Evolutionary conservation across 2,888 invertebrate species (phyloP), one percentile per base, ranked within the genome.

Genomic region (Exephanes ischioxanthus): DNA sequence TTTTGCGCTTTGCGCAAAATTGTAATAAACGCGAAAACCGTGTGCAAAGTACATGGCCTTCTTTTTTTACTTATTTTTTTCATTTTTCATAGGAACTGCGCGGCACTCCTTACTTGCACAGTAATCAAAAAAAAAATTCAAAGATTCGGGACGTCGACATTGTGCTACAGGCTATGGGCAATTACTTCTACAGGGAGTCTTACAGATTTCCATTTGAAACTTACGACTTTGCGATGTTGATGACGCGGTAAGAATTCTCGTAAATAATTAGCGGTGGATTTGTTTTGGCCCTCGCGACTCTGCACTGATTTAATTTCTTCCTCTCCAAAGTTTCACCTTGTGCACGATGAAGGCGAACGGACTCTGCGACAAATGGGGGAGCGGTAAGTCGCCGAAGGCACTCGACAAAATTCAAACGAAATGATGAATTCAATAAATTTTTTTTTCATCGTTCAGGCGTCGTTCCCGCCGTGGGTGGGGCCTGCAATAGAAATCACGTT

Each of bases 211-310:
- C 89, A 22, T 89, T 75, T 75, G 86, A 48, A 51, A 86, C 37
- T 53, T 93, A 91, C 66, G 93, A 93, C 37, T 87, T 92, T 11
- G 90, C 88, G 1, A 72, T 91, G 4, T 86, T 89, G 19, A 89
- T 91, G 88, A 93, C 93, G 3, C 82, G 87, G 93, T 93, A 86
- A 88, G 84, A 73, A 41, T 67, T 41, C 7, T 22, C 16, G 3
- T 67, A 67, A 58, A 11, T 3, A 58, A 67, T 30, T 53, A 45
- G 3, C 1, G 45, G 14, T 14, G 45, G 14, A 45, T 14, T 37
- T 37, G 7, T 37, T 9, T 37, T 9, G 37, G 0, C 1, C 7
- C 37, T 37, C 14, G 14, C 45, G 3, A 14, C 45, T 5, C 14
- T 45, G 11, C 2, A 45, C 2, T 45, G 4, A 45, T 14, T 45